phyloP scores from a whole-genome alignment of 2,113 vertebrate genomes.

The Martes martes region DNA sequence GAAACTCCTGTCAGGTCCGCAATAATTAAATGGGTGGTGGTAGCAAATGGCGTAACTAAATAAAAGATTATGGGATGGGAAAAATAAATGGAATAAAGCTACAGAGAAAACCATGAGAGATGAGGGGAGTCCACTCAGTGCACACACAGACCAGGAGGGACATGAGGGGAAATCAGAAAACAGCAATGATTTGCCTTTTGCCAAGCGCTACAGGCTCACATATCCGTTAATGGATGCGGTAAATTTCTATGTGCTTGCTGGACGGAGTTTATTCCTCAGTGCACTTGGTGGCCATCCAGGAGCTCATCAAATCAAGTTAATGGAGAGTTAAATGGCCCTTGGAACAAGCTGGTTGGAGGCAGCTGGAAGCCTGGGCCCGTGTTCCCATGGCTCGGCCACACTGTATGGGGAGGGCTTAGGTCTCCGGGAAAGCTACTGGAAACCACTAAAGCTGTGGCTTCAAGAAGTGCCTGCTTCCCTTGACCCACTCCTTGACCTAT shows the following conservation, averaged over 20 bases:
- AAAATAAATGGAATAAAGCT: neutral
- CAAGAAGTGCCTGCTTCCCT: neutral
- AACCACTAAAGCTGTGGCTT: neutral
- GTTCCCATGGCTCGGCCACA: neutral
- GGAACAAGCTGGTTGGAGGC: slow-evolving; percentile 29
- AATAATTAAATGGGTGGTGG: neutral
- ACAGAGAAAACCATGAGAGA: neutral
- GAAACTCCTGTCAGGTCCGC: neutral
- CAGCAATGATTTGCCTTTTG: neutral
- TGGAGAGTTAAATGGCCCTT: slow-evolving; percentile 59
- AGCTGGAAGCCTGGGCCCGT: slow-evolving; percentile 2
- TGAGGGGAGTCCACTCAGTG: neutral
- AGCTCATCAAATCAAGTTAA: slow-evolving; percentile 61
- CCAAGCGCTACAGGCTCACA: neutral
- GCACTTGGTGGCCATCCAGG: slow-evolving; percentile 43
- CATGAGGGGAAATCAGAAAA: neutral
- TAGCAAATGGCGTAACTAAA: neutral
- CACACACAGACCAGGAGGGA: neutral
- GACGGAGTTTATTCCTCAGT: neutral
- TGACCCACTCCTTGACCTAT: no score
- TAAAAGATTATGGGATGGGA: neutral
- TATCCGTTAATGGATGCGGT: neutral
- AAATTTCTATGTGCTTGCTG: slow-evolving; percentile 5
- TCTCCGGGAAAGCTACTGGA: neutral
- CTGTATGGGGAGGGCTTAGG: neutral